Evolutionary conservation across 2,888 invertebrate genomes (phyloP).

Genomic region (Lepidochrysops patricia): DNA sequence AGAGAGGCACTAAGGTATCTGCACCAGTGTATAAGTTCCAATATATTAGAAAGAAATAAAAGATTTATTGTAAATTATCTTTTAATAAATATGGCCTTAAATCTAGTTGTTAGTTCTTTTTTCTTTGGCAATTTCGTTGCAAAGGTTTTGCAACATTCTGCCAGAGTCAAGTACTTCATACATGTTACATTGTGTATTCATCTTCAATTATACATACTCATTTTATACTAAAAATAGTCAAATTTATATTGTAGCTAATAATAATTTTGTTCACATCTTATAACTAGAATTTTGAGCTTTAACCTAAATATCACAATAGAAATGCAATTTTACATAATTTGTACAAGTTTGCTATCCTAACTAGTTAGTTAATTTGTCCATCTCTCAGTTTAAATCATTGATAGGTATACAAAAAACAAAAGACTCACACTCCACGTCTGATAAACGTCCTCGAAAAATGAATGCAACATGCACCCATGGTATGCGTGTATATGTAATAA

Average conservation of each 20-base stretch:
- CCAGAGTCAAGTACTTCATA: not conserved
- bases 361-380: not conserved
- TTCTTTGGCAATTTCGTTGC: not conserved
- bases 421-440: no score
- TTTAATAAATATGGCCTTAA: constrained; percentile 15
- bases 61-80: not conserved
- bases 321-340: constrained; percentile 13
- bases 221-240: not conserved
- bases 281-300: not conserved
- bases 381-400: no score
- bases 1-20: constrained; percentile 76
- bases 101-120: not conserved
- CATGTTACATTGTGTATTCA: not conserved
- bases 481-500: no score
- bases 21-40: constrained; percentile 88
- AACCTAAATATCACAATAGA: constrained; percentile 12
- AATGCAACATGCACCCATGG: no score
- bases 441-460: no score
- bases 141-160: not conserved
- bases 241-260: not conserved
- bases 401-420: no score
- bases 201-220: not conserved
- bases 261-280: not conserved
- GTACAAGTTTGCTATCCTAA: constrained; percentile 13
- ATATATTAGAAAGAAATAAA: constrained; percentile 85